A percentile compares a stretch with the other conserved stretches of the same genome.
Conservation (phyloP, 1,140 invertebrate genomes). For the Penaeus chinensis region DNA sequence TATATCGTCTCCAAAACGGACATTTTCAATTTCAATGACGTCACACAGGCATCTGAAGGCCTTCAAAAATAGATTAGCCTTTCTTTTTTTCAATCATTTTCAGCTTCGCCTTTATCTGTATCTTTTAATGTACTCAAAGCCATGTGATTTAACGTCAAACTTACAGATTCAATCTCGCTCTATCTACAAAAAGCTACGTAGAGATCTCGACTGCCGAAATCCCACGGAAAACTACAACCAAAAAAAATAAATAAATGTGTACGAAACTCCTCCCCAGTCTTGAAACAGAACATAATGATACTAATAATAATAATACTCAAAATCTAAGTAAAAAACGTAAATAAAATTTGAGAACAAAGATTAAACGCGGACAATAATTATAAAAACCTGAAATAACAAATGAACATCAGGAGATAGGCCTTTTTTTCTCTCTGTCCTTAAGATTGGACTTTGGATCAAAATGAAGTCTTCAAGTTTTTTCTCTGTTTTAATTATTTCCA, state of each 20-base stretch:
- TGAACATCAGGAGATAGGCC: slow-evolving; percentile 15
- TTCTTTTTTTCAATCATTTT: neutral
- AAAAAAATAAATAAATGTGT: neutral
- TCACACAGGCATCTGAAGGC: no score
- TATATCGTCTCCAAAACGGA: no score
- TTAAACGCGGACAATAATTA: neutral
- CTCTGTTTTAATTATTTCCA: slow-evolving; percentile 12
- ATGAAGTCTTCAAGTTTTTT: slow-evolving; percentile 44
- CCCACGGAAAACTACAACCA: slow-evolving; percentile 17
- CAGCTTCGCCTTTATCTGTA: slow-evolving; percentile 31
- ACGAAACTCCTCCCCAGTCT: slow-evolving; percentile 39
- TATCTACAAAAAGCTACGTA: neutral
- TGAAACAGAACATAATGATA: slow-evolving; percentile 38
- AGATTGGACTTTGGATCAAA: slow-evolving; percentile 45
- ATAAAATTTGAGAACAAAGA: slow-evolving; percentile 23
- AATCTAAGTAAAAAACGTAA: slow-evolving; percentile 9
- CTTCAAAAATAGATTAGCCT: neutral
- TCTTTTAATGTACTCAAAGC: slow-evolving; percentile 44
- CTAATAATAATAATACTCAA: slow-evolving; percentile 8
- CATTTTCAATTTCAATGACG: no score
- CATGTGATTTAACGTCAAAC: neutral
- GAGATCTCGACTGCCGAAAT: neutral
- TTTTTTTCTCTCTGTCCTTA: slow-evolving; percentile 11
- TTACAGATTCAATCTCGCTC: slow-evolving; percentile 14
- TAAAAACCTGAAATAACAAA: slow-evolving; percentile 17